Percentiles rank a stretch among this genome's conserved stretches.
Evolutionary conservation across 2,888 invertebrate species (phyloP).

Genomic region (Drosophila cognata): DNA sequence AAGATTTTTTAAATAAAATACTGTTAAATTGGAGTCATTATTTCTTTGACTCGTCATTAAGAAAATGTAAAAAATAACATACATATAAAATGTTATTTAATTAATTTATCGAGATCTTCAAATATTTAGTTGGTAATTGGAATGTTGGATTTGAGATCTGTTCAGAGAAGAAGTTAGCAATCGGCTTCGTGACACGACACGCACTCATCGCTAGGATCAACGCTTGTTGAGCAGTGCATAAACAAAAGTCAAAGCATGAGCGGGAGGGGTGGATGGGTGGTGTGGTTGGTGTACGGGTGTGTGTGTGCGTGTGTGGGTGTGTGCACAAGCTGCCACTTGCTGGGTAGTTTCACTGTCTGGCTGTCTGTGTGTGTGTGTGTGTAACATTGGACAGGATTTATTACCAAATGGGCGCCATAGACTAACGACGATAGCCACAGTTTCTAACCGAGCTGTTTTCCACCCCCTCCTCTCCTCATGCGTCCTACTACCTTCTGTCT

Average conservation of each 20-base stretch:
- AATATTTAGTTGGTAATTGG: not conserved
- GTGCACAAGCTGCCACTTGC: slow-evolving; percentile 40
- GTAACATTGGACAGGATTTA: slow-evolving; percentile 64
- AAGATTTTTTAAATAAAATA: not conserved
- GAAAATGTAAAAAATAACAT: too few species aligned
- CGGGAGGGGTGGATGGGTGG: slow-evolving; percentile 12
- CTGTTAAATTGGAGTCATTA: not conserved
- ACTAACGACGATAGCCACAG: slow-evolving; percentile 72
- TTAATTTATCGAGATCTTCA: too few species aligned
- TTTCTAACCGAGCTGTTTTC: slow-evolving; percentile 37
- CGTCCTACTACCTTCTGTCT: not conserved
- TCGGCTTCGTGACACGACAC: slow-evolving; percentile 30
- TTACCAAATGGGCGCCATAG: slow-evolving; percentile 79
- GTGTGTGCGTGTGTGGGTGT: slow-evolving; percentile 14
- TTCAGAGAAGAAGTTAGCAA: not conserved
- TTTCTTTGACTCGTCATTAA: not conserved
- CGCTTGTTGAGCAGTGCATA: slow-evolving; percentile 60
- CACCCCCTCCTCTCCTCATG: not conserved
- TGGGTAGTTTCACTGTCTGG: slow-evolving; percentile 16
- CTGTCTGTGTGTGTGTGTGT: slow-evolving; percentile 1
- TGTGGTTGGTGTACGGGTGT: not conserved
- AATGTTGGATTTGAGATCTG: not conserved
- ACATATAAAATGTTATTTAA: too few species aligned
- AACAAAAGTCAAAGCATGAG: slow-evolving; percentile 56
- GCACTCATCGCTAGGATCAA: slow-evolving; percentile 13